Conservation (phyloP, 2,113 vertebrate genomes). For the Mungos mungo region DNA sequence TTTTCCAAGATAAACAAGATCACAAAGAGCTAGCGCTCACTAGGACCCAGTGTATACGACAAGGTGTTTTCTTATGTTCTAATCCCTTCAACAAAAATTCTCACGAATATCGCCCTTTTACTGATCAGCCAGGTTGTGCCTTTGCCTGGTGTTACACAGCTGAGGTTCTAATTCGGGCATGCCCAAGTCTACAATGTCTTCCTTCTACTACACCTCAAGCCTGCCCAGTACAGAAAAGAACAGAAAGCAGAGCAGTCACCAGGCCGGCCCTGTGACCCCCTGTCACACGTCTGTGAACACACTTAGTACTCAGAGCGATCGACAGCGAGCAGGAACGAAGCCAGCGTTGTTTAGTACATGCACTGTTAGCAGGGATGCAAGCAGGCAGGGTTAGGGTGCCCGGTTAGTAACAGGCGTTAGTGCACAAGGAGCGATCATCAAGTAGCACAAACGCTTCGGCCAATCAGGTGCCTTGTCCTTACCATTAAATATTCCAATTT, state of each 20-base stretch:
- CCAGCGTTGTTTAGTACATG: slow-evolving; percentile 79
- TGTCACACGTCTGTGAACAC: not conserved
- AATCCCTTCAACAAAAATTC: not conserved
- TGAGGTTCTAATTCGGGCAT: not conserved
- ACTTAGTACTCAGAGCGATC: slow-evolving; percentile 66
- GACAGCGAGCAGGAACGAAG: slow-evolving; percentile 66
- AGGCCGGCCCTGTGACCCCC: not conserved
- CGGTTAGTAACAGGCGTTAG: slow-evolving; percentile 82
- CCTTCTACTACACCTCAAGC: not conserved
- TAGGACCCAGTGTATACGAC: not conserved
- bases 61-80: not conserved
- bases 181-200: accelerated
- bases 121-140: not conserved
- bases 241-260: not conserved
- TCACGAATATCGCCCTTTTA: not conserved
- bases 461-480: slow-evolving; percentile 91
- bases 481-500: slow-evolving; percentile 92
- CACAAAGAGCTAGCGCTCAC: not conserved
- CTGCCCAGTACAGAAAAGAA: not conserved
- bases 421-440: slow-evolving; percentile 81
- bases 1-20: not conserved
- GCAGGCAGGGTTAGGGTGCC: slow-evolving; percentile 81
- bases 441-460: slow-evolving; percentile 81
- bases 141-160: not conserved
- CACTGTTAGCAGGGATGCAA: slow-evolving; percentile 82